Conservation (phyloP, 2,888 invertebrate genomes). For the Cataglyphis cursor region DNA sequence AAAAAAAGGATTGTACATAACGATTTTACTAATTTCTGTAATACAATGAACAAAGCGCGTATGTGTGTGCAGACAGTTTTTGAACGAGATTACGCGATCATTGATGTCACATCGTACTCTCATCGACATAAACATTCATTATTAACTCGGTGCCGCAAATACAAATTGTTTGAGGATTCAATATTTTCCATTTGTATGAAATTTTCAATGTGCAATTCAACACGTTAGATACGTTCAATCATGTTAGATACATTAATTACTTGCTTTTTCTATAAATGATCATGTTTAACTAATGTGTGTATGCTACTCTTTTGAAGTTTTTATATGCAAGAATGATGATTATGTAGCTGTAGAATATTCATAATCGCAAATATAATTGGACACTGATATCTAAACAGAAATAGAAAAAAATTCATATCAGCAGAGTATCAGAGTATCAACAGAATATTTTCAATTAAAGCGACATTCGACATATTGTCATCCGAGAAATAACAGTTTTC, state of each 20-base stretch:
- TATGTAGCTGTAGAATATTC: conserved; percentile 57
- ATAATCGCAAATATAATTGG: conserved; percentile 64
- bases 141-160: conserved; percentile 55
- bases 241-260: conserved; percentile 47
- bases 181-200: conserved; percentile 8
- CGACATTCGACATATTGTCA: conserved; percentile 42
- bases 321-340: conserved; percentile 60
- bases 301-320: conserved; percentile 58
- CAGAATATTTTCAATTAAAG: conserved; percentile 64
- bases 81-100: conserved; percentile 49
- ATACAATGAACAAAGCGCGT: conserved; percentile 52
- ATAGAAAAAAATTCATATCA: conserved; percentile 62
- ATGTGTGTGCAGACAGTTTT: conserved; percentile 26
- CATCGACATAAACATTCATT: conserved; percentile 60
- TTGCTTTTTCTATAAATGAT: conserved; percentile 50
- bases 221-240: conserved; percentile 43
- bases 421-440: conserved; percentile 61
- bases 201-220: conserved; percentile 70
- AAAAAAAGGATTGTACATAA: conserved; percentile 75
- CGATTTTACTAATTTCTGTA: conserved; percentile 72
- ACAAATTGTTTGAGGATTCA: conserved; percentile 28
- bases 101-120: conserved; percentile 66
- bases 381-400: conserved; percentile 47
- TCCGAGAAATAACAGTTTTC: conserved; percentile 16
- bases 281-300: conserved; percentile 54